Conservation (phyloP, 1,140 invertebrate species). For the Schlechtendalia chinensis region DNA sequence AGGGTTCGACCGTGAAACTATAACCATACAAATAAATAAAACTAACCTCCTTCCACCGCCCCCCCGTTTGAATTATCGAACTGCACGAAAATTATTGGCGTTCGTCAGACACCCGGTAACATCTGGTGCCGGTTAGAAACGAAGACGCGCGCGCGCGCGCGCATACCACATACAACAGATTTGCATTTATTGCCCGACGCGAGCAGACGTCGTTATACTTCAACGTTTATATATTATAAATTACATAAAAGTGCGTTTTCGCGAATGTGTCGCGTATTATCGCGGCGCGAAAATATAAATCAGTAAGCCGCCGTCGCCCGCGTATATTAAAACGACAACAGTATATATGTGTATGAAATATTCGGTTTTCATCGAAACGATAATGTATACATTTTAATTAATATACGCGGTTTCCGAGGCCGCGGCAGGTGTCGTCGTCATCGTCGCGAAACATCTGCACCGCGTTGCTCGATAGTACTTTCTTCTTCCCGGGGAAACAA, state of each 20-base stretch:
- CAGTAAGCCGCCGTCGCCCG: neutral
- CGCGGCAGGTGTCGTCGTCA: constrained; percentile 8
- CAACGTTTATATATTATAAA: no score
- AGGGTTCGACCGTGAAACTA: no score
- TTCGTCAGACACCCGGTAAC: no score
- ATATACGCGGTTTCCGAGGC: neutral
- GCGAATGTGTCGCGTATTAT: no score
- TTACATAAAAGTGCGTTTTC: no score
- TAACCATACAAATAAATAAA: no score
- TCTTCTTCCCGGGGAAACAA: neutral
- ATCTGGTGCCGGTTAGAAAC: neutral
- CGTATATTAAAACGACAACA: neutral
- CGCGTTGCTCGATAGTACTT: neutral
- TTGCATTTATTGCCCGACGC: neutral
- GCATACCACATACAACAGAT: no score
- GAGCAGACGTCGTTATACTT: no score
- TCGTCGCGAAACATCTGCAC: neutral
- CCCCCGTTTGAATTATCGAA: no score
- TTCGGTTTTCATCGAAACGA: neutral
- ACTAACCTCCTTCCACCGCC: no score
- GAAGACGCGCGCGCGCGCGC: neutral
- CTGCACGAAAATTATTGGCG: no score
- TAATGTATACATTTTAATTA: constrained; percentile 11
- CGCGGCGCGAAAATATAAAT: neutral
- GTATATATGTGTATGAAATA: neutral